phyloP scores from a whole-genome alignment of 2,113 vertebrate species.

The Ginglymostoma cirratum region DNA sequence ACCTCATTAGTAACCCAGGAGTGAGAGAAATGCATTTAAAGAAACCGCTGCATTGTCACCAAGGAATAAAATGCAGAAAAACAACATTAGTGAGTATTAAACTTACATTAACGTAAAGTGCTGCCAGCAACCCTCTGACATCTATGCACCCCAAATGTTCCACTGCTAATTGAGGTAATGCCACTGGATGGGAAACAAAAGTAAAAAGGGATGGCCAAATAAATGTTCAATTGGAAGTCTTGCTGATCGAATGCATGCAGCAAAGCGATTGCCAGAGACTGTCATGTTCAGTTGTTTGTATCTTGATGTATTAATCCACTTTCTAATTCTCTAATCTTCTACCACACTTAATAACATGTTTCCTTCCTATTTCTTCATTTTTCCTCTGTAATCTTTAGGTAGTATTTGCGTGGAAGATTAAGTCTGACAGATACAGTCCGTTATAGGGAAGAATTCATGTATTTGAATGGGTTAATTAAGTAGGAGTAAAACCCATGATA shows the following conservation, averaged over 20 bases:
- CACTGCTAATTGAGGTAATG: slow-evolving; percentile 12
- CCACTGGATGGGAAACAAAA: background rate
- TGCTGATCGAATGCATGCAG: background rate
- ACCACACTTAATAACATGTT: background rate
- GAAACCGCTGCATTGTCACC: slow-evolving; percentile 33
- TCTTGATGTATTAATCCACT: background rate
- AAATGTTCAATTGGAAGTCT: background rate
- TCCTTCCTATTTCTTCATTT: background rate
- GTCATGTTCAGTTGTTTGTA: background rate
- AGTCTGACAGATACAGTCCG: background rate
- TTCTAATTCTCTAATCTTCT: background rate
- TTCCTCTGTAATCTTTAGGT: background rate
- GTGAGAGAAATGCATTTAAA: slow-evolving; percentile 35
- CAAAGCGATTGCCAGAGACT: slow-evolving; percentile 5
- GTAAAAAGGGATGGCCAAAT: background rate
- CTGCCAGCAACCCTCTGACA: slow-evolving; percentile 17
- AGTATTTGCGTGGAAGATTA: background rate
- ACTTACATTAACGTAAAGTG: slow-evolving; percentile 31
- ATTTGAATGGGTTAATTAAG: background rate
- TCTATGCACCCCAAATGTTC: background rate
- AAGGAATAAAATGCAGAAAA: slow-evolving; percentile 14
- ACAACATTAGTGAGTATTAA: slow-evolving; percentile 32
- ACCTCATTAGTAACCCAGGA: slow-evolving; percentile 38
- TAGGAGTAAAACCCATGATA: background rate
- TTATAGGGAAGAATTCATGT: background rate